These are phyloP conservation scores for Myiozetetes cayanensis DNA, from an alignment of 2,113 vertebrate species.

Conservation along the genomic window DNA sequence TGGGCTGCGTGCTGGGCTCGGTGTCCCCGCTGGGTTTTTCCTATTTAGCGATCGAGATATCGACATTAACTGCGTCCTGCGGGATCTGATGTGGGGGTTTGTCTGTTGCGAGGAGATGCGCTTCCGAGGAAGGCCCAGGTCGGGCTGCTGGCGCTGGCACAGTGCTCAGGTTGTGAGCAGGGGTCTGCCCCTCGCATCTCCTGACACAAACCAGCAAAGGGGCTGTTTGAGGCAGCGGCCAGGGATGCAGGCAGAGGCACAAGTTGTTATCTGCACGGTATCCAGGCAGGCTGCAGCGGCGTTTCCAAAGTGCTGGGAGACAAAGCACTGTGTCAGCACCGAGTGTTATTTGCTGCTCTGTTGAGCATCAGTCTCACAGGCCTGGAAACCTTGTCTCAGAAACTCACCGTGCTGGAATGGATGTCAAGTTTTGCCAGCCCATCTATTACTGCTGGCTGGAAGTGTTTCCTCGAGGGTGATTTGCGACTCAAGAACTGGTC, in stretches of 20 bases:
- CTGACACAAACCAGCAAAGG: neutral
- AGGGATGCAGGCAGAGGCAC: neutral
- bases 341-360: neutral
- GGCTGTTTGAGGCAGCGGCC: neutral
- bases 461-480: neutral
- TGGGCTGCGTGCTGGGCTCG: neutral
- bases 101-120: neutral
- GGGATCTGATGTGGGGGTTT: neutral
- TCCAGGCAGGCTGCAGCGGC: neutral
- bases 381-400: neutral
- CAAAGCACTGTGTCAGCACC: conserved; percentile 30
- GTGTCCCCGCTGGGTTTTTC: neutral
- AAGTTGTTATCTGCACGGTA: neutral
- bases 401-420: neutral
- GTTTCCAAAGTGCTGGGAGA: neutral
- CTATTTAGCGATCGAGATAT: neutral
- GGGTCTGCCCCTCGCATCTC: neutral
- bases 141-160: neutral
- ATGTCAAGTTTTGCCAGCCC: neutral
- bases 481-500: neutral
- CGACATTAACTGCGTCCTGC: fast-evolving
- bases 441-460: neutral
- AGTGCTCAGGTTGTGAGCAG: fast-evolving
- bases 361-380: neutral
- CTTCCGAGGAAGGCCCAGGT: neutral